Base-by-base conservation (phyloP, 2,888 invertebrate genomes). In the Eristalis tenax region DNA sequence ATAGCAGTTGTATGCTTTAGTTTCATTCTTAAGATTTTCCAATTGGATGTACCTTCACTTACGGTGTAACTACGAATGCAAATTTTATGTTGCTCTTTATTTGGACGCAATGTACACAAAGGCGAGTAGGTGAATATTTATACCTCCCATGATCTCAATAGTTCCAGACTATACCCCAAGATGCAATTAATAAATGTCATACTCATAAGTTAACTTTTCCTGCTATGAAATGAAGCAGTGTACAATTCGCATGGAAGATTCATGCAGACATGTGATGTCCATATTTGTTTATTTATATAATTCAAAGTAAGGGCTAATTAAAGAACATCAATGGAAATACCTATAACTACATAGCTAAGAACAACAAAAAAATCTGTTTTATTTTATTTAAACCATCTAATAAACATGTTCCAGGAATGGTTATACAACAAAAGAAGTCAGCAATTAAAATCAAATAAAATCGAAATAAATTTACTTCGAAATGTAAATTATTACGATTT, bases 391-490 rank as follows among this genome's bases (percentile, higher is more conserved):
- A 4, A 50, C 18, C n/a, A n/a, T 18, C 50, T 50, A 8, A 18
- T 50, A 18, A 43, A 43, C 74, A 74, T 79, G 74, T 65, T 75
- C 26, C 68, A 64, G 73, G 56, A 28, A 78, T 68, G 66, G 74
- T 68, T 57, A 50, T 75, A 64, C 83, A 64, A 65, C 79, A 74
- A 78, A 70, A 70, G 66, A 80, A 81, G 76, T 68, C 64, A 77
- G 93, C 92, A 92, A 92, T 92, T 92, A 92, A 92, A 93, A 92
- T 93, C 93, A 92, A 93, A 93, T 92, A 92, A 92, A 93, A 93
- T 91, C 92, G 91, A 93, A 93, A 92, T 92, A 93, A 93, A 93
- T 93, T 92, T 91, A 89, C 90, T 91, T 91, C 90, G 90, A 90
- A 90, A 91, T 91, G 91, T 90, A 91, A 91, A 91, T 91, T 90